Evolutionary conservation across 2,888 invertebrate species (phyloP), one percentile per base, ranked within the genome.

Genomic region (Nomada ferruginata): DNA sequence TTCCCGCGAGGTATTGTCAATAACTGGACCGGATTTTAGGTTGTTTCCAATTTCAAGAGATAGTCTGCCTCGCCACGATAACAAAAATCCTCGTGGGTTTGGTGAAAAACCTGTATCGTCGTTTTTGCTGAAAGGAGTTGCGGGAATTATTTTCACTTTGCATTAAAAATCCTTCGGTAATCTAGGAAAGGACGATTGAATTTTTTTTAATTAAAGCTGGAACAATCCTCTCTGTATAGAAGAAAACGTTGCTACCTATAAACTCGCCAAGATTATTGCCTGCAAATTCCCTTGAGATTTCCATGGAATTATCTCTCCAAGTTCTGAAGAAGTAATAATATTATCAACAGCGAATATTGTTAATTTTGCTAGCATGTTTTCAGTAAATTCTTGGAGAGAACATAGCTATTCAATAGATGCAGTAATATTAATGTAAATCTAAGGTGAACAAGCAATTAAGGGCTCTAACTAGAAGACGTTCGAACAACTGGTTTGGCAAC

Each of bases 1-100:
- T 73, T 69, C 64, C 73, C 73, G 63, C 77, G 82, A 79, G 77
- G 85, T 87, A 79, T 86, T 72, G 75, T 26, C 60, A 64, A 87
- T 82, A 85, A 66, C 57, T 68, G 59, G 47, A 42, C 47, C 70
- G 61, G 63, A 76, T 77, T 64, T 53, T 26, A 57, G 36, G 64
- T n/a, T 44, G 52, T 7, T n/a, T 29, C 42, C n/a, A 26, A 55
- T 23, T 70, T 53, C n/a, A 18, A 53, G 59, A 36, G 72, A 36
- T 42, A 70, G 74, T 75, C 76, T 82, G 74, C 76, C 80, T 55
- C 63, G 18, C 20, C 29, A 47, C 63, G 83, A 84, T 82, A 83
- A 82, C 83, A 71, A 64, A 75, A 82, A 78, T 83, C 83, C 82
- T 78, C 26, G 68, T 26, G 57, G 71, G 57, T 20, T 55, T 36